These are phyloP conservation scores for Nyctalus aviator DNA, from an alignment of 2,797 vertebrate genomes.

Conservation along the genomic window DNA sequence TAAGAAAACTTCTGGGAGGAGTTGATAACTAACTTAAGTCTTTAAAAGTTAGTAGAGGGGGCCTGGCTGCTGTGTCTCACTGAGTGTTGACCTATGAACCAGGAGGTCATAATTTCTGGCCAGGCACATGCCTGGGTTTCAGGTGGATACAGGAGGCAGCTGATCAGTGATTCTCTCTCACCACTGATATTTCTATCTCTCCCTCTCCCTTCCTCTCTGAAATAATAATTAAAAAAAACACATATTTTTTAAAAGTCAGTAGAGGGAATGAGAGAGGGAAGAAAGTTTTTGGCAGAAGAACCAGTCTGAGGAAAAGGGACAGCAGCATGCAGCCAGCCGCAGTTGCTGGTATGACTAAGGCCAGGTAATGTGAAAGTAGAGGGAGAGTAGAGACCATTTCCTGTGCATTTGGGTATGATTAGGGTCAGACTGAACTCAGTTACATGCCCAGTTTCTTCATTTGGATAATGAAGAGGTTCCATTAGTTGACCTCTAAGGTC, in stretches of 20 bases:
- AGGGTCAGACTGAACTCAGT: neutral
- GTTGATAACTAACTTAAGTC: neutral
- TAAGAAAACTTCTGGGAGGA: neutral
- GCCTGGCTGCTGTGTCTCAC: no score
- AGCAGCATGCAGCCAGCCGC: rapidly evolving
- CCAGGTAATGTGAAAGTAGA: neutral
- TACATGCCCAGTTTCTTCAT: neutral
- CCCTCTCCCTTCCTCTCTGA: no score
- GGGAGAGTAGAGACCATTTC: neutral
- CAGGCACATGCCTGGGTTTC: no score
- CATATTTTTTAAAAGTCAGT: neutral
- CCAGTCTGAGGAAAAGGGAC: neutral
- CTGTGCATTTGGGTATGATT: neutral
- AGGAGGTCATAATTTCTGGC: no score
- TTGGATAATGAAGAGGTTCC: neutral
- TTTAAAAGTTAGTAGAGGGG: neutral
- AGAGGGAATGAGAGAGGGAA: neutral
- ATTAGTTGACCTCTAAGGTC: neutral
- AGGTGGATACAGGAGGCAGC: no score
- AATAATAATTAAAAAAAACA: no score
- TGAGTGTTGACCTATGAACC: no score
- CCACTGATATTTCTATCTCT: no score
- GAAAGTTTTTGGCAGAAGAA: neutral
- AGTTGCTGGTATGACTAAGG: neutral
- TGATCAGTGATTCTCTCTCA: no score